Evolutionary conservation across 2,888 invertebrate genomes (phyloP), one percentile per base, ranked within the genome.

Genomic region (Rapana venosa): DNA sequence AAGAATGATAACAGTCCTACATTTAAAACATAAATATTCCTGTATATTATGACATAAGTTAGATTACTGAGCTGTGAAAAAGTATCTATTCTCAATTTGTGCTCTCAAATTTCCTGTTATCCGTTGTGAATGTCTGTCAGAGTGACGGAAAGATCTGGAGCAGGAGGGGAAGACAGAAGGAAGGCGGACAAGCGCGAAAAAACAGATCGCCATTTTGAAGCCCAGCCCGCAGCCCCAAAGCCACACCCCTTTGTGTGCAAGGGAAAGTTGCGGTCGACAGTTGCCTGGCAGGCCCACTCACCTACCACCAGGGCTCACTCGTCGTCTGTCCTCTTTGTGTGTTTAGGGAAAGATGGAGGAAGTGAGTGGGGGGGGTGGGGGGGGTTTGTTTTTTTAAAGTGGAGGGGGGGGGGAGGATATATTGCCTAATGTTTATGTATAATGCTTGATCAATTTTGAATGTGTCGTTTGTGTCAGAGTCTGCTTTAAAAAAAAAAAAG

Each of bases 281-380:
- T 95, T 93, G 92, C 93, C 13, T 95, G 95, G 93, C 94, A 94
- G 36, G 94, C 94, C 56, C 95, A 95, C 91, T 92, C 47, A 94
- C 94, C 88, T 96, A 96, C 88, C 96, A 96, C 90, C 92, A 93
- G 90, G 92, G 95, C 17, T 95, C 96, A 96, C 91, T 94, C 93
- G 95, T 95, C 93, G 91, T 94, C 88, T 47, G 56, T 85, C 22
- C 22, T 83, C 47, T 83, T 17, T 83, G 81, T 81, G 35, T 26
- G n/a, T 77, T n/a, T 22, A 11, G 66, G 4, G 22, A n/a, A n/a
- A n/a, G n/a, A n/a, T n/a, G n/a, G n/a, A n/a, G n/a, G n/a, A n/a
- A n/a, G n/a, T n/a, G n/a, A n/a, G n/a, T n/a, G 22, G 66, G 17
- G 98, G 98, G 0, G 97, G 98, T 92, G 22, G 22, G 22, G 36